Evolutionary conservation across 1,140 invertebrate species (phyloP), one percentile per base, ranked within the genome.

Genomic region (Drosophila fuyamai): DNA sequence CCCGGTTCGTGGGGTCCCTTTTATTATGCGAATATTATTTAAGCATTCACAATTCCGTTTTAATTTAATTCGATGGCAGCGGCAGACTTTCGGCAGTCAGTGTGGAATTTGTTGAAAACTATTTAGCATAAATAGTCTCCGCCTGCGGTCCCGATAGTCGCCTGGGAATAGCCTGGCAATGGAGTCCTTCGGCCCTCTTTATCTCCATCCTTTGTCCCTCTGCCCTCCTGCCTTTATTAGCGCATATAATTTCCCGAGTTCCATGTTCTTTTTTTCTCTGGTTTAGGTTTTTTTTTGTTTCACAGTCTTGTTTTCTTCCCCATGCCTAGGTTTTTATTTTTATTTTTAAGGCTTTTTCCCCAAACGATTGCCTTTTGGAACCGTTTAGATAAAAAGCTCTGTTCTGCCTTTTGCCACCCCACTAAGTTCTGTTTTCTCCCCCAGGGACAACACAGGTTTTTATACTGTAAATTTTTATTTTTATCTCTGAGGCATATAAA

Each of bases 111-210:
- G 50, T 65, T 59, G 36, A 68, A 73, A 89, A 89, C 80, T 89
- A 89, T 90, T 89, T 89, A 90, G 81, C 84, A 89, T 89, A 89
- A 89, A 89, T 84, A 89, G 77, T 89, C 84, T 82, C 76, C 51
- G 60, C 53, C 65, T 83, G 66, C 67, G 79, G 79, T 81, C 56
- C 75, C 70, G 63, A 62, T 43, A 60, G 79, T 63, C 79, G 43
- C 71, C 43, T 32, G 82, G 82, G 82, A 85, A 86, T 79, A 58
- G 59, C 48, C 59, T 51, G 47, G 62, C 65, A 50, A 68, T 51
- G 58, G 48, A 63, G 55, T 76, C 75, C 58, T 47, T 59, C 29
- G 48, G 57, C 47, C 61, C 51, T 70, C 44, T 50, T 70, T 48
- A 48, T 41, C 63, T 57, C 12, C 43, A 9, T 18, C 29, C 40